Percentiles rank a stretch among this genome's conserved stretches.
Evolutionary conservation across 2,113 vertebrate species (phyloP).

Genomic region (Axis porcinus): DNA sequence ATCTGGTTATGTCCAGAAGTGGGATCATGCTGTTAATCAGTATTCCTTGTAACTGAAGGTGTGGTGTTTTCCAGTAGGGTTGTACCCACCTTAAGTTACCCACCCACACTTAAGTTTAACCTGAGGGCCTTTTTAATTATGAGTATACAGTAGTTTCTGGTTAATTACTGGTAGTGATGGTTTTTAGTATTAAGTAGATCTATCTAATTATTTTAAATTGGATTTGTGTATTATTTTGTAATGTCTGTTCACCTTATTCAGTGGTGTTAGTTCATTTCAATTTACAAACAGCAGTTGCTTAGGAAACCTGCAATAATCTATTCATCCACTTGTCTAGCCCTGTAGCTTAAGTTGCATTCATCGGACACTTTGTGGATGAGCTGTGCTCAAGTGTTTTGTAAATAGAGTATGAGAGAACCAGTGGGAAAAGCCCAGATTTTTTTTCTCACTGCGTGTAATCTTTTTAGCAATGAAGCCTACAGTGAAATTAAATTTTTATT

Average conservation of each 20-base stretch:
- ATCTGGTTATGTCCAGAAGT: background rate
- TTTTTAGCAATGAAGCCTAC: constrained; percentile 17
- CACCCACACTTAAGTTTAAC: constrained; percentile 23
- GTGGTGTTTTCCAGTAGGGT: constrained; percentile 1
- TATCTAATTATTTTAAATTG: constrained; percentile 41
- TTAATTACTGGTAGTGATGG: constrained; percentile 41
- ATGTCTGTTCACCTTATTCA: constrained; percentile 39
- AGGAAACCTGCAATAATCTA: constrained; percentile 9
- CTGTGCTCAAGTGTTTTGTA: constrained; percentile 26
- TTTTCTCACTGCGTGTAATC: background rate
- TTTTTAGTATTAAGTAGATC: constrained; percentile 37
- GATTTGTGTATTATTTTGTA: constrained; percentile 7
- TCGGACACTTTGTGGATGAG: background rate
- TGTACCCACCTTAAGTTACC: background rate
- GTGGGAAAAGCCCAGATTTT: background rate
- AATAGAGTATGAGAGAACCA: constrained; percentile 12
- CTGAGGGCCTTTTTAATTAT: constrained; percentile 40
- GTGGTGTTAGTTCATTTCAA: constrained; percentile 4
- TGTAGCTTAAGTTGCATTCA: constrained; percentile 20
- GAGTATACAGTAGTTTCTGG: constrained; percentile 26
- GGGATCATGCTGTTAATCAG: background rate
- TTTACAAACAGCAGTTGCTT: constrained; percentile 26
- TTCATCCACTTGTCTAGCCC: constrained; percentile 6
- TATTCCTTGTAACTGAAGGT: constrained; percentile 18
- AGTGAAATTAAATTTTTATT: constrained; percentile 43